A percentile compares a stretch with the other conserved stretches of the same genome.
Evolutionary conservation across 92 coral and sea anemone genomes (phyloP).

Genomic region (Porites rus): DNA sequence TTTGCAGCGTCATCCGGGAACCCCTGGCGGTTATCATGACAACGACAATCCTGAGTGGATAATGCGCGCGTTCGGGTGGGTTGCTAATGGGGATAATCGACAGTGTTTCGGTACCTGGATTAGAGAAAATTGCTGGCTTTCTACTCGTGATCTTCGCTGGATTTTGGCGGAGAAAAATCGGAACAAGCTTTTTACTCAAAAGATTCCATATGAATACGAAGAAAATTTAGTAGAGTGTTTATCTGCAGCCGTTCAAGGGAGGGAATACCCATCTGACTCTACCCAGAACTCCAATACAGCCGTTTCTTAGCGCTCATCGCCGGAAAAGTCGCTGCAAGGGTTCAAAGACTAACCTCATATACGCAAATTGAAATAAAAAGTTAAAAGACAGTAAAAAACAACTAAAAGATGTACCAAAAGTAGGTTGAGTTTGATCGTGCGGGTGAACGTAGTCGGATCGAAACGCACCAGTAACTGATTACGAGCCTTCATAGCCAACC

Average conservation of each 20-base stretch:
- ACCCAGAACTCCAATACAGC: no score
- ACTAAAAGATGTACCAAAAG: no score
- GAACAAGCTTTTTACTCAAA: conserved; percentile 41
- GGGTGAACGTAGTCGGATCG: no score
- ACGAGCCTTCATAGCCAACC: no score
- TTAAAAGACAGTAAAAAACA: no score
- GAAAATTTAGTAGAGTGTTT: conserved; percentile 27
- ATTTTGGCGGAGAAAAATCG: background rate
- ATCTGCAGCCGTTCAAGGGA: background rate
- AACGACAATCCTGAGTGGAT: conserved; percentile 26
- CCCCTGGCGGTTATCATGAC: conserved; percentile 19
- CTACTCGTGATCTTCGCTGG: conserved; percentile 45
- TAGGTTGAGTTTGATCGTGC: no score
- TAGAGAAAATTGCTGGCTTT: conserved; percentile 25
- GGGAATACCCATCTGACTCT: conserved; percentile 17
- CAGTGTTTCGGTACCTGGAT: background rate
- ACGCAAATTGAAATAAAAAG: no score
- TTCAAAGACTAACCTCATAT: no score
- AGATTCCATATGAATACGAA: conserved; percentile 34
- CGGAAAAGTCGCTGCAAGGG: no score
- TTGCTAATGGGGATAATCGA: background rate
- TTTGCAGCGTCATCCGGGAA: conserved; percentile 47
- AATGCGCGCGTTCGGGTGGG: conserved; percentile 36
- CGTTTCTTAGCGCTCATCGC: no score
- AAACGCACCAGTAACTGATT: no score